Percentiles rank a stretch among this genome's conserved stretches.
Evolutionary conservation across 2,888 invertebrate genomes (phyloP).

Genomic region (Mythimna impura): DNA sequence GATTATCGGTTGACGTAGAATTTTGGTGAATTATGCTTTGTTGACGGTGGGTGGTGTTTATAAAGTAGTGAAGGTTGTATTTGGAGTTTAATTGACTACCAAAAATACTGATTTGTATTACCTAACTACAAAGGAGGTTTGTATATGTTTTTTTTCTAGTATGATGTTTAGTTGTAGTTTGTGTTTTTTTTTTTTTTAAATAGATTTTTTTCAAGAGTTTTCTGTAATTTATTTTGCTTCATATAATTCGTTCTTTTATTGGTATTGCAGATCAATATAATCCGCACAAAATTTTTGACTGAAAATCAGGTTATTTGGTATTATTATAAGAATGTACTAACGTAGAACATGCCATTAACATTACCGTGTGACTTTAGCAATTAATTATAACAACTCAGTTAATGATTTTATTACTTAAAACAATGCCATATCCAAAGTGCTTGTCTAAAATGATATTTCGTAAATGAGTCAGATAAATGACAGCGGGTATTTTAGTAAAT

Average conservation of each 20-base stretch:
- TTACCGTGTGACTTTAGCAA: background rate
- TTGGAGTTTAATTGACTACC: background rate
- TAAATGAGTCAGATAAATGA: slow-evolving; percentile 42
- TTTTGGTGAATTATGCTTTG: background rate
- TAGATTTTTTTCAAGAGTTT: background rate
- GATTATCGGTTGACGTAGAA: slow-evolving; percentile 68
- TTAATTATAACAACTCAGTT: background rate
- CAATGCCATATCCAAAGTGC: slow-evolving; percentile 15
- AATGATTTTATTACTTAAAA: background rate
- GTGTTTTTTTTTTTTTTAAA: background rate
- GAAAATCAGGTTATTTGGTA: background rate
- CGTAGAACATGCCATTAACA: background rate
- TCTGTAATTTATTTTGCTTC: no score
- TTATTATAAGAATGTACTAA: background rate
- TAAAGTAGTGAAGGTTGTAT: background rate
- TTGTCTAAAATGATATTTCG: slow-evolving; percentile 34
- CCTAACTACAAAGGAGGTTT: background rate
- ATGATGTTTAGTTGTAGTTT: no score
- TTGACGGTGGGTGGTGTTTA: background rate
- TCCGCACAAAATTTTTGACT: background rate
- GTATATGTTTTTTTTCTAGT: background rate
- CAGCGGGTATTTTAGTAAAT: slow-evolving; percentile 37
- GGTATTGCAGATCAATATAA: background rate
- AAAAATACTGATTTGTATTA: background rate
- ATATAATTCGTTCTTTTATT: no score